Evolutionary conservation across 2,888 invertebrate genomes (phyloP).

Genomic region (Steinernema hermaphroditum): DNA sequence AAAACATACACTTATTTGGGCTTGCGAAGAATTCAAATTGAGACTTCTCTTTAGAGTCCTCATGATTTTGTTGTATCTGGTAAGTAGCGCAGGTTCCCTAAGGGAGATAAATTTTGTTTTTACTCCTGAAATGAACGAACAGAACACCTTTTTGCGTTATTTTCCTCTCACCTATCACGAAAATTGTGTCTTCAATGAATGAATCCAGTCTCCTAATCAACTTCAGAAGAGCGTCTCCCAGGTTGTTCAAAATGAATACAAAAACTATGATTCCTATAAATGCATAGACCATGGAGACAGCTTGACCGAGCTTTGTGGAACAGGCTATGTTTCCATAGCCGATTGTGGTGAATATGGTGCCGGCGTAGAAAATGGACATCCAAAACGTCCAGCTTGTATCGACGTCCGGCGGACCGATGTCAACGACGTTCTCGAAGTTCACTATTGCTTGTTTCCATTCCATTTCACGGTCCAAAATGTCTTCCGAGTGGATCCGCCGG

Average conservation of each 20-base stretch:
- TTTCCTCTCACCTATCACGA: conserved; percentile 53
- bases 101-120: conserved; percentile 23
- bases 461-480: conserved; percentile 34
- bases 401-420: conserved; percentile 40
- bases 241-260: conserved; percentile 86
- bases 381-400: conserved; percentile 64
- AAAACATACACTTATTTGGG: background rate
- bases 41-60: background rate
- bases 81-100: background rate
- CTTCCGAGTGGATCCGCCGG: conserved; percentile 40
- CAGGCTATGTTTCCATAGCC: conserved; percentile 53
- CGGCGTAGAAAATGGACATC: conserved; percentile 58
- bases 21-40: background rate
- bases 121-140: conserved; percentile 16
- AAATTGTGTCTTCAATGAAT: conserved; percentile 43
- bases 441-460: conserved; percentile 61
- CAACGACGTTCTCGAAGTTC: conserved; percentile 54
- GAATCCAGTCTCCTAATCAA: conserved; percentile 36
- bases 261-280: conserved; percentile 42
- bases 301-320: conserved; percentile 48
- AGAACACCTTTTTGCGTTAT: too few relatives aligned
- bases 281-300: conserved; percentile 51
- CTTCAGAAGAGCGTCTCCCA: conserved; percentile 80
- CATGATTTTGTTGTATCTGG: background rate
- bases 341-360: conserved; percentile 57